Evolutionary conservation across 2,888 invertebrate genomes (phyloP).

Genomic region (Lapara coniferarum): DNA sequence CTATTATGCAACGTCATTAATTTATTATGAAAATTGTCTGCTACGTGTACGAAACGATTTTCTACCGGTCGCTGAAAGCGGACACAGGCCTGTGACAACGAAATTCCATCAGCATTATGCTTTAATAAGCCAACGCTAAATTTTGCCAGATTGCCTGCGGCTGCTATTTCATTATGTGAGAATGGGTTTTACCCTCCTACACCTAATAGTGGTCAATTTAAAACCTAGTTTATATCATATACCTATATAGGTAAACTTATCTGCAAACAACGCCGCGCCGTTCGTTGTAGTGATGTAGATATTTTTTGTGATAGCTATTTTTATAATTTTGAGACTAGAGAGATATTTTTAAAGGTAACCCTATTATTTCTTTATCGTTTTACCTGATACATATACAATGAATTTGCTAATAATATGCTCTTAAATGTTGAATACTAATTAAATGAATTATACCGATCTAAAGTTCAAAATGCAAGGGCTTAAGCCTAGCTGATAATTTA

Average conservation of each 20-base stretch:
- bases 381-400: background rate
- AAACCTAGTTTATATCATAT: background rate
- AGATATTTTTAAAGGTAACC: too few relatives aligned
- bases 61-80: conserved; percentile 35
- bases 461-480: background rate
- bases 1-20: conserved; percentile 34
- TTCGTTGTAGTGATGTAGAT: background rate
- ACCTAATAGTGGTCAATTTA: conserved; percentile 34
- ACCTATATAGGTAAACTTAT: background rate
- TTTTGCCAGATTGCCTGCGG: conserved; percentile 56
- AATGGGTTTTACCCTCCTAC: conserved; percentile 45
- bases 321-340: background rate
- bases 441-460: background rate
- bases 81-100: conserved; percentile 54
- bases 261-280: background rate
- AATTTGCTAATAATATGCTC: background rate
- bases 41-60: conserved; percentile 28
- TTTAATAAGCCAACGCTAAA: conserved; percentile 67
- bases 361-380: too few relatives aligned
- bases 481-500: background rate
- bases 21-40: conserved; percentile 43
- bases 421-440: background rate
- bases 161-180: conserved; percentile 57
- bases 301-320: background rate
- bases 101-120: conserved; percentile 73